phyloP scores from a whole-genome alignment of 2,113 vertebrate species.

The Gavia stellata region DNA sequence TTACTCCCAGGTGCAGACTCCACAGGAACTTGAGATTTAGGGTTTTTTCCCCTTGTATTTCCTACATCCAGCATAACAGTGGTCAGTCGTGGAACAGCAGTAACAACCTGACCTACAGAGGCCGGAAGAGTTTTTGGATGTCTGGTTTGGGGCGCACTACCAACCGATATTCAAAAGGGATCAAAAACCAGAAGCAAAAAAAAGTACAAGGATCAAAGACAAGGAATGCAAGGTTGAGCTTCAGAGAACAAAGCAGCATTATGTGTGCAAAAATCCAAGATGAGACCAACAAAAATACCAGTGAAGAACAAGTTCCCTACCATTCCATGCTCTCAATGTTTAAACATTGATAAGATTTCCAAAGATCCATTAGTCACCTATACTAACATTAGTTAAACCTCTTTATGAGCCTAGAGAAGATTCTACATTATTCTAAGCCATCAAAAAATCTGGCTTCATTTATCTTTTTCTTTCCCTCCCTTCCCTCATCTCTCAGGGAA shows the following conservation, averaged over 20 bases:
- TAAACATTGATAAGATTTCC: not conserved
- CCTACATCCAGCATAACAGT: not conserved
- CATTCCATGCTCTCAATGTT: not conserved
- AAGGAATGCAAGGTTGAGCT: not conserved
- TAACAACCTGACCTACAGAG: not conserved
- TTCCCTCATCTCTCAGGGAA: not conserved
- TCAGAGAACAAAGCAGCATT: not conserved
- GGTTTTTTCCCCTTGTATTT: not conserved
- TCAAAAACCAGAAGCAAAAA: not conserved
- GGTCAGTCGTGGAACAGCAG: not conserved
- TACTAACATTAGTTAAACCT: not conserved
- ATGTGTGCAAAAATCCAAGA: not conserved
- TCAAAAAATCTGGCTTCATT: not conserved
- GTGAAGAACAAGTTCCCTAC: not conserved
- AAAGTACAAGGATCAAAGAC: not conserved
- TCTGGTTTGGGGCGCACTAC: not conserved
- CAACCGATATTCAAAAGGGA: not conserved
- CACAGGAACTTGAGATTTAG: not conserved
- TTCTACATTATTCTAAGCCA: not conserved
- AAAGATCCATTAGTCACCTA: not conserved
- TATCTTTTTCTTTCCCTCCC: not conserved
- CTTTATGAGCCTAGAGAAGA: not conserved
- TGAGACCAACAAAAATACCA: not conserved
- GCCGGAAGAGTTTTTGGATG: not conserved
- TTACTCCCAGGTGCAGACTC: not conserved